Evolutionary conservation across 2,888 invertebrate genomes (phyloP).

Genomic region (Phortica okadai): DNA sequence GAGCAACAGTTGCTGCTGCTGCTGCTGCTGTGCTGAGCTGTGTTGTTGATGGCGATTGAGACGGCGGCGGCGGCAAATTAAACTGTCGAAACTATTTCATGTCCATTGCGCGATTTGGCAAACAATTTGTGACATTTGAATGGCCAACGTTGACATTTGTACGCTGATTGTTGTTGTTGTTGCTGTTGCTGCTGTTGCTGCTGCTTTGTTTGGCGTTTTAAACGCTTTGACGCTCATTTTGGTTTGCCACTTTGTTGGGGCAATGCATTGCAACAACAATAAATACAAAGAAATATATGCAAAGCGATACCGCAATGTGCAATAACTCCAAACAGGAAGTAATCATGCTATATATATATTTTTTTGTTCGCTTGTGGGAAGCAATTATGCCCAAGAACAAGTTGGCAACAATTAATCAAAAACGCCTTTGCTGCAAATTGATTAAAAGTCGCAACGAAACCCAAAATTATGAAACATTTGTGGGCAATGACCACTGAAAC

Average conservation of each 20-base stretch:
- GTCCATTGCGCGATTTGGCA: conserved; percentile 71
- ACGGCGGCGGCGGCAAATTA: conserved; percentile 66
- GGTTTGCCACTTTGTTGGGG: background rate
- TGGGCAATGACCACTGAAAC: conserved; percentile 5
- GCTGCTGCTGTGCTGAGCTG: conserved; percentile 24
- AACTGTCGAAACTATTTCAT: conserved; percentile 75
- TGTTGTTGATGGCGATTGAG: conserved; percentile 40
- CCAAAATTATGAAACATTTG: background rate
- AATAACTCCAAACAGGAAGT: background rate
- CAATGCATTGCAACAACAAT: too few relatives aligned
- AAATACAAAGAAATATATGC: background rate
- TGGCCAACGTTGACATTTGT: conserved; percentile 70
- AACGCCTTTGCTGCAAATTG: background rate
- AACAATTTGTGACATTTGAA: conserved; percentile 75
- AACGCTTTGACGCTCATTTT: background rate
- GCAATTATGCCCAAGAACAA: background rate
- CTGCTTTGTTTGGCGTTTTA: conserved; percentile 3
- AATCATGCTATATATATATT: background rate
- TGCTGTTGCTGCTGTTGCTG: conserved; percentile 2
- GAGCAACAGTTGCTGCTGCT: conserved; percentile 46
- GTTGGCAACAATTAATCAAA: conserved; percentile 9
- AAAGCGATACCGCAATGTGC: background rate
- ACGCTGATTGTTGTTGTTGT: conserved; percentile 56
- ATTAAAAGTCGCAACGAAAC: background rate
- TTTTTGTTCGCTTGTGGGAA: background rate